Conservation (phyloP, 2,113 vertebrate species). For the Oceanites oceanicus region DNA sequence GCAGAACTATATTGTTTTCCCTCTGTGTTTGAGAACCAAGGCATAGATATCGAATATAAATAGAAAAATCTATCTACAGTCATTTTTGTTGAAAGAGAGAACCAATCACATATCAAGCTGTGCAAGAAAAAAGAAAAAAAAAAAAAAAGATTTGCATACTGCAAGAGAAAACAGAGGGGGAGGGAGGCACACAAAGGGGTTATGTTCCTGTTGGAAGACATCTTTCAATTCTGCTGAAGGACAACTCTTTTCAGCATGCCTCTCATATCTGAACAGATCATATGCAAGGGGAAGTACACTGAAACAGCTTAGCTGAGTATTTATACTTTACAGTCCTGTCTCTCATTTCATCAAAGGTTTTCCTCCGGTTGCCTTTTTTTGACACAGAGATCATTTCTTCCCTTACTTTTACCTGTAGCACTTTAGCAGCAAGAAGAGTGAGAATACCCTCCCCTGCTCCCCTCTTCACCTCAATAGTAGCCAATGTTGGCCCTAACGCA, state of each 20-base stretch:
- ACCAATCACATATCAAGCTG: slow-evolving; percentile 76
- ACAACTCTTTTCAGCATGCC: not conserved
- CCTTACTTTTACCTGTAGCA: not conserved
- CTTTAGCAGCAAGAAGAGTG: not conserved
- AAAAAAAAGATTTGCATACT: slow-evolving; percentile 63
- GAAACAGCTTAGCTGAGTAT: not conserved
- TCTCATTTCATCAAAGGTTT: not conserved
- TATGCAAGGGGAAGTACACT: not conserved
- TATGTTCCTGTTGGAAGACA: not conserved
- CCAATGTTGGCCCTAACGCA: not conserved
- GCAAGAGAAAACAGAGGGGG: not conserved
- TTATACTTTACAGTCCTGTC: not conserved
- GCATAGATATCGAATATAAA: slow-evolving; percentile 51
- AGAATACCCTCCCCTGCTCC: not conserved
- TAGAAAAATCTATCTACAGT: slow-evolving; percentile 57
- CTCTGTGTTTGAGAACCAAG: slow-evolving; percentile 47
- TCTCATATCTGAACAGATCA: not conserved
- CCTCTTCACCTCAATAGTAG: not conserved
- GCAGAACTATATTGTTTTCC: slow-evolving; percentile 73
- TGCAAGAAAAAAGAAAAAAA: not conserved
- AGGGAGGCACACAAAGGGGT: not conserved
- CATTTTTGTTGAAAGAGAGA: slow-evolving; percentile 68
- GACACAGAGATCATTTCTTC: not conserved
- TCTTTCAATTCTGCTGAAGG: not conserved
- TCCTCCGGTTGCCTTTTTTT: not conserved